phyloP scores from a whole-genome alignment of 2,888 invertebrate species.

The Euclidia mi region DNA sequence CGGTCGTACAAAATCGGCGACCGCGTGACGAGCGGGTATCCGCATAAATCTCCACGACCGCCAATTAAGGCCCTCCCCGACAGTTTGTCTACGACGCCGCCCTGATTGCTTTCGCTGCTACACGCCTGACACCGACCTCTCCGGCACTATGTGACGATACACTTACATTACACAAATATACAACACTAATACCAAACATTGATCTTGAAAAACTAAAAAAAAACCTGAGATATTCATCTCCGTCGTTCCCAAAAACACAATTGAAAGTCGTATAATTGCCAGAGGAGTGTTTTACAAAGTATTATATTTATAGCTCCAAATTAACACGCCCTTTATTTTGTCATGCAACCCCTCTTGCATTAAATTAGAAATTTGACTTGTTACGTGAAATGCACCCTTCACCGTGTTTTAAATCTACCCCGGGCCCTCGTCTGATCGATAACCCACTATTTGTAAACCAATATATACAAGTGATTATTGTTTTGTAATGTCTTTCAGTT shows the following conservation, averaged over 20 bases:
- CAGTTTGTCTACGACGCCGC: conserved; percentile 88
- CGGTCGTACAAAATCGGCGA: conserved; percentile 69
- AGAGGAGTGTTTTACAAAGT: not conserved
- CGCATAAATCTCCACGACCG: conserved; percentile 89
- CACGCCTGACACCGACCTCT: conserved; percentile 59
- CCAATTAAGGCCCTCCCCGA: conserved; percentile 89
- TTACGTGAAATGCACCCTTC: conserved; percentile 46
- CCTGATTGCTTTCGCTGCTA: conserved; percentile 88
- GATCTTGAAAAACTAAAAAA: conserved; percentile 5
- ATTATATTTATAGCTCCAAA: conserved; percentile 12
- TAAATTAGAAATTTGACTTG: conserved; percentile 46
- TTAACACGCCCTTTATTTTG: conserved; percentile 38
- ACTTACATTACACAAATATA: conserved; percentile 55
- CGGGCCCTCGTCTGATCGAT: conserved; percentile 57
- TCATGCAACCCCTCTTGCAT: conserved; percentile 28
- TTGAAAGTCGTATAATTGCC: not conserved
- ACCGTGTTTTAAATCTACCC: conserved; percentile 33
- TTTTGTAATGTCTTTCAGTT: conserved; percentile 40
- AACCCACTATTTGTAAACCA: conserved; percentile 51
- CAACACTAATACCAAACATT: conserved; percentile 47
- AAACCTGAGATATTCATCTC: too few species aligned
- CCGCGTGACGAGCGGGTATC: conserved; percentile 82
- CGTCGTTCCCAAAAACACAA: too few species aligned
- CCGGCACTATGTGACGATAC: conserved; percentile 41
- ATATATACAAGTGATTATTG: conserved; percentile 40